Evolutionary conservation across 2,888 invertebrate species (phyloP), one percentile per base, ranked within the genome.

Genomic region (Lomographa bimaculata): DNA sequence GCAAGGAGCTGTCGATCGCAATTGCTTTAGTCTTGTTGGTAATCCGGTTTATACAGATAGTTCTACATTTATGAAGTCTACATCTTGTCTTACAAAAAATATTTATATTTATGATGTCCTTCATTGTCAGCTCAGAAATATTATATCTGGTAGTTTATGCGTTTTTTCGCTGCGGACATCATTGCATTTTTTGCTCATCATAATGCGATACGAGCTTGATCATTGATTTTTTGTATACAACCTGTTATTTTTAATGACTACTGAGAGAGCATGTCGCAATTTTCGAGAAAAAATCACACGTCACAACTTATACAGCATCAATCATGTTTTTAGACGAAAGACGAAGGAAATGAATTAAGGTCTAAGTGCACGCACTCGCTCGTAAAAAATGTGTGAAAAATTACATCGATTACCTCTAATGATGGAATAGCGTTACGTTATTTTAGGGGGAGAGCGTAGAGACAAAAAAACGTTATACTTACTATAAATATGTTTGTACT

Each of bases 341-440:
- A 63, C 60, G 70, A 71, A 74, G 83, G 73, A 79, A 81, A 79
- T 75, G 75, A 80, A 64, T 67, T 63, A 77, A 64, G 64, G 58
- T 67, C 62, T 70, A 71, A 79, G 72, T 72, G 72, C 69, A 70
- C 57, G 64, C 68, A 59, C 61, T 65, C 64, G 71, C 62, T 68
- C 68, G 72, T 74, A 81, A 83, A 82, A 81, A 81, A 77, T 73
- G 76, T 76, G 78, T 79, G 81, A 83, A 82, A 82, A 78, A 84
- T 82, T 73, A 67, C 79, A 62, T 64, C 76, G 69, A 78, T 81
- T 79, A 80, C 66, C 57, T 59, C 60, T 82, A 81, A 84, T 77
- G 76, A 71, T 60, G 66, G 63, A 71, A 71, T 67, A 73, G 73
- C 68, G 73, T 70, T 59, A 62, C 61, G 50, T 54, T 66, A 64